Evolutionary conservation across 2,888 invertebrate species (phyloP).

Genomic region (Parascotia fuliginaria): DNA sequence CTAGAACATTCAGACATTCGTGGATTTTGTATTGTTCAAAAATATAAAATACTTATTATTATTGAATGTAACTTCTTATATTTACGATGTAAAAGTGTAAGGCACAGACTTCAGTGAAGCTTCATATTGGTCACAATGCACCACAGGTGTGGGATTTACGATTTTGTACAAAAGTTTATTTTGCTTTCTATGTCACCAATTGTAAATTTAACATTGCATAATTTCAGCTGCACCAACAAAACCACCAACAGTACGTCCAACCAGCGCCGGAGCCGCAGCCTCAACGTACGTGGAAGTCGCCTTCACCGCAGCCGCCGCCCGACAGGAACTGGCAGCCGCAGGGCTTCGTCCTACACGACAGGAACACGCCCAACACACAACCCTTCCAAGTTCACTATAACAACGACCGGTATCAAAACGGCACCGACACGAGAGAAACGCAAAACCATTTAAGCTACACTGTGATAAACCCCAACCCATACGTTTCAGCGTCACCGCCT

Average conservation of each 20-base stretch:
- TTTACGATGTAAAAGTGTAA: conserved; percentile 4
- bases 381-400: conserved; percentile 73
- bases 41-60: neutral
- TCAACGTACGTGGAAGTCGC: conserved; percentile 76
- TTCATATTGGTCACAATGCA: conserved; percentile 25
- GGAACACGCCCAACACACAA: conserved; percentile 52
- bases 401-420: conserved; percentile 87
- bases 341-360: conserved; percentile 89
- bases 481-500: conserved; percentile 83
- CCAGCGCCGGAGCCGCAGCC: conserved; percentile 58
- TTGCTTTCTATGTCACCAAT: neutral
- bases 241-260: conserved; percentile 53
- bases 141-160: conserved; percentile 28
- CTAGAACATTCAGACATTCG: too few species aligned
- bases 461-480: conserved; percentile 84
- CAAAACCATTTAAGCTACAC: conserved; percentile 86
- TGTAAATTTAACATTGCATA: neutral
- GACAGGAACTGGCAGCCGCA: conserved; percentile 78
- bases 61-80: neutral
- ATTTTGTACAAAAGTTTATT: neutral
- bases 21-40: too few species aligned
- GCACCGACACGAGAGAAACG: conserved; percentile 83
- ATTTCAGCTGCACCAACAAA: conserved; percentile 71
- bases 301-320: conserved; percentile 68
- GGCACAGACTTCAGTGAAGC: too few species aligned